These are phyloP conservation scores for Deilephila elpenor DNA, from an alignment of 2,888 invertebrate species.

Conservation along the genomic window DNA sequence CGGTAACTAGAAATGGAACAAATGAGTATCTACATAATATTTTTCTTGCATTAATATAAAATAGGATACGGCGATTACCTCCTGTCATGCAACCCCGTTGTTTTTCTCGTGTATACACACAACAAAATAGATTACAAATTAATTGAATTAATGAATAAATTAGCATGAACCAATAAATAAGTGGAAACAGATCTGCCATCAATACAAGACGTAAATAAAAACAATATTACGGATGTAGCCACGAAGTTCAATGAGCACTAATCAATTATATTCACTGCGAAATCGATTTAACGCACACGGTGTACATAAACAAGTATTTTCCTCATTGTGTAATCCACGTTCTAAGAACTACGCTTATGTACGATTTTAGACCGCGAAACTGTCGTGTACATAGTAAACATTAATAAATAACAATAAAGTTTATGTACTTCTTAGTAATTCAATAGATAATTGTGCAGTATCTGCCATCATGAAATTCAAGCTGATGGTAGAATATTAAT, in stretches of 20 bases:
- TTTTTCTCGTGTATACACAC: too few species aligned
- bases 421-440: not conserved
- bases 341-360: not conserved
- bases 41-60: too few species aligned
- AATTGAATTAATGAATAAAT: not conserved
- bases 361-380: not conserved
- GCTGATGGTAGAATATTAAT: too few species aligned
- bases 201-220: not conserved
- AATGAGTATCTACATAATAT: too few species aligned
- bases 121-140: not conserved
- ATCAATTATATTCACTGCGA: constrained; percentile 4
- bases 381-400: not conserved
- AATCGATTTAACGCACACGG: not conserved
- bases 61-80: too few species aligned
- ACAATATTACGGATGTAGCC: not conserved
- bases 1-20: too few species aligned
- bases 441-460: not conserved
- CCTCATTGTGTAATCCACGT: constrained; percentile 11
- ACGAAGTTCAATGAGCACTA: not conserved
- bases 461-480: too few species aligned
- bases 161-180: not conserved
- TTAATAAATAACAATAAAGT: not conserved
- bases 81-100: too few species aligned
- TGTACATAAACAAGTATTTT: not conserved
- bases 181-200: not conserved